phyloP scores from a whole-genome alignment of 2,888 invertebrate genomes.

The Gisinianus flammeolus region DNA sequence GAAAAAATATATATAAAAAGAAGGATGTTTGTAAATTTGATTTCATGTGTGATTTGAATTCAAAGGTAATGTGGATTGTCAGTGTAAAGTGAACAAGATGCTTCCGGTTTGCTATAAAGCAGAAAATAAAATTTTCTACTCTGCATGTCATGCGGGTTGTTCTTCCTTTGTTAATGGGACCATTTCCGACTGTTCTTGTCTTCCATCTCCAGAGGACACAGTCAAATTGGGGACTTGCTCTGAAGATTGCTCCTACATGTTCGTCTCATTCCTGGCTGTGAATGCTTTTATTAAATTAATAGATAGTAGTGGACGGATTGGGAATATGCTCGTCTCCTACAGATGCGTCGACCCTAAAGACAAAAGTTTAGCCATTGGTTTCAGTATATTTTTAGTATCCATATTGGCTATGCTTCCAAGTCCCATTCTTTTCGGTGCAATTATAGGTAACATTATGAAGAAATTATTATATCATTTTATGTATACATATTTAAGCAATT shows the following conservation, averaged over 20 bases:
- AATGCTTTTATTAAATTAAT: slow-evolving; percentile 66
- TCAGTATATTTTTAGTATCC: slow-evolving; percentile 69
- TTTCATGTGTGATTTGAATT: neutral
- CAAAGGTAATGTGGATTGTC: slow-evolving; percentile 68
- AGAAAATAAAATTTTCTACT: slow-evolving; percentile 69
- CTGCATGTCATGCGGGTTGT: slow-evolving; percentile 78
- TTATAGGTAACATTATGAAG: slow-evolving; percentile 67
- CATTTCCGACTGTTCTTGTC: slow-evolving; percentile 61
- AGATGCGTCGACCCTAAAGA: slow-evolving; percentile 69
- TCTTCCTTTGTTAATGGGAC: slow-evolving; percentile 61
- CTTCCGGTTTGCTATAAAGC: slow-evolving; percentile 70
- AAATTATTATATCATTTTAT: neutral
- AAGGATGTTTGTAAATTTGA: too few relatives aligned
- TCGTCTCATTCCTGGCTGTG: slow-evolving; percentile 60
- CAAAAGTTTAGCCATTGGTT: slow-evolving; percentile 71
- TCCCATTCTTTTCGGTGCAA: slow-evolving; percentile 73
- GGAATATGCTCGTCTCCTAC: slow-evolving; percentile 71
- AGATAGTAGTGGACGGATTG: slow-evolving; percentile 71
- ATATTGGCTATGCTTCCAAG: slow-evolving; percentile 73
- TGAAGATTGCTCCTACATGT: slow-evolving; percentile 65
- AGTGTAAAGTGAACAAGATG: slow-evolving; percentile 68
- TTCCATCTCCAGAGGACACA: slow-evolving; percentile 58
- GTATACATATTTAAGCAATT: neutral
- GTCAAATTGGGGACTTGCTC: slow-evolving; percentile 66
- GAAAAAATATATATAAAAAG: too few relatives aligned